These are phyloP conservation scores for Troides aeacus DNA, from an alignment of 2,888 invertebrate genomes.

Conservation along the genomic window DNA sequence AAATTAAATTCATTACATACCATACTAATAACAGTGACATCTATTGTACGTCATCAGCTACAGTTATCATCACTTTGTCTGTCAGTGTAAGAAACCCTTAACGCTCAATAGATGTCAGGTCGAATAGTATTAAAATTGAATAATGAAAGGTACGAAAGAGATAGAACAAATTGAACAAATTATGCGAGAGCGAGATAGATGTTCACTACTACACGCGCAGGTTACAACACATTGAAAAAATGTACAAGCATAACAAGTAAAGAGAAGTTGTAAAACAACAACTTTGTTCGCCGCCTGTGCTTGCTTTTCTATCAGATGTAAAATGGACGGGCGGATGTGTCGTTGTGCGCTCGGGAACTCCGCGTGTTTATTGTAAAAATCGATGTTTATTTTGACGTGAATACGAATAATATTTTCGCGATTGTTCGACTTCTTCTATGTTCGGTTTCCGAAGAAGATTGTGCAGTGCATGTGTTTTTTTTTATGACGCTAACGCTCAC, in stretches of 20 bases:
- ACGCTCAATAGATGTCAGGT: constrained; percentile 55
- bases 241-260: constrained; percentile 66
- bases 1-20: too few relatives aligned
- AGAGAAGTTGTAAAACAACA: constrained; percentile 80
- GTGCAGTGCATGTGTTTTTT: constrained; percentile 77
- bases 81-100: neutral
- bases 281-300: constrained; percentile 48
- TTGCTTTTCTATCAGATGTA: constrained; percentile 79
- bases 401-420: constrained; percentile 75
- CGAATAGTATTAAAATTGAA: constrained; percentile 30
- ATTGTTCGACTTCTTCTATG: constrained; percentile 73
- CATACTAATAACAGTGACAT: neutral
- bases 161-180: constrained; percentile 36
- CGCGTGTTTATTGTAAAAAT: constrained; percentile 75
- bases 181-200: constrained; percentile 43
- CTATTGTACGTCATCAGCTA: neutral
- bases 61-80: neutral
- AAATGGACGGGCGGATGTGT: constrained; percentile 78
- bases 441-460: constrained; percentile 69
- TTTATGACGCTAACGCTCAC: constrained; percentile 71
- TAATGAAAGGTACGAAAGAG: constrained; percentile 56
- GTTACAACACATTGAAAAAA: constrained; percentile 47
- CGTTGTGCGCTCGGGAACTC: constrained; percentile 71
- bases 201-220: constrained; percentile 51
- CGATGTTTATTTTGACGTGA: constrained; percentile 77